A percentile compares a stretch with the other conserved stretches of the same genome.
phyloP scores from a whole-genome alignment of 2,113 vertebrate genomes.

The Grammatotria lemairii region DNA sequence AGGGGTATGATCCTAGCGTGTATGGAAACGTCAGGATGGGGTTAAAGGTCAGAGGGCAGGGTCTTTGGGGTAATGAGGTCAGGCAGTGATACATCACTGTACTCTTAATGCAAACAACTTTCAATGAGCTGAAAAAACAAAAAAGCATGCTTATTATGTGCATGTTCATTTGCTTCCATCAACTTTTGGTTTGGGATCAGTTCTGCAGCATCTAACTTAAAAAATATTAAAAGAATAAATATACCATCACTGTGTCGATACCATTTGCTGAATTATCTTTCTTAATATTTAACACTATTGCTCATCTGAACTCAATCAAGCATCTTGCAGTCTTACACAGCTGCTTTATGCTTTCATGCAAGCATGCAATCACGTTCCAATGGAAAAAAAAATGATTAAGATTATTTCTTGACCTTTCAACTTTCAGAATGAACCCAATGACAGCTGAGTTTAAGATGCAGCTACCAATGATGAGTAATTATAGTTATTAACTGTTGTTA shows the following conservation, averaged over 20 bases:
- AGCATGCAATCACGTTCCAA: not conserved
- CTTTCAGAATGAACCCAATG: constrained; percentile 18
- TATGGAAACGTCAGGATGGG: not conserved
- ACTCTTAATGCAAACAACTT: constrained; percentile 3
- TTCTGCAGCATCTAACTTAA: not conserved
- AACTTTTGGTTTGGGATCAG: not conserved
- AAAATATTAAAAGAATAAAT: not conserved
- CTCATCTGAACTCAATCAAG: not conserved
- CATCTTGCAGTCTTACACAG: not conserved
- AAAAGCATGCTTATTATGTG: not conserved
- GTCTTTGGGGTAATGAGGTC: constrained; percentile 35
- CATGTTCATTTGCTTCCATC: not conserved
- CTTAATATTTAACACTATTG: not conserved
- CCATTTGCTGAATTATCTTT: not conserved
- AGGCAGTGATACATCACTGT: constrained; percentile 53
- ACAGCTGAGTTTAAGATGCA: not conserved
- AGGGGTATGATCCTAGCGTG: constrained; percentile 13
- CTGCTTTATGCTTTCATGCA: not conserved
- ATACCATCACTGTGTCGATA: fast-evolving
- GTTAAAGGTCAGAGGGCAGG: constrained; percentile 35
- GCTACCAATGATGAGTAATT: constrained; percentile 13
- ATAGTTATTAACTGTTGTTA: not conserved
- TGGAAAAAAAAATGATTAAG: not conserved
- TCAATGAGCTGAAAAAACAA: not conserved
- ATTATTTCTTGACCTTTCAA: constrained; percentile 7